Conservation (phyloP, 2,113 vertebrate genomes). For the crab-eating macaque (Macaca fascicularis) region DNA sequence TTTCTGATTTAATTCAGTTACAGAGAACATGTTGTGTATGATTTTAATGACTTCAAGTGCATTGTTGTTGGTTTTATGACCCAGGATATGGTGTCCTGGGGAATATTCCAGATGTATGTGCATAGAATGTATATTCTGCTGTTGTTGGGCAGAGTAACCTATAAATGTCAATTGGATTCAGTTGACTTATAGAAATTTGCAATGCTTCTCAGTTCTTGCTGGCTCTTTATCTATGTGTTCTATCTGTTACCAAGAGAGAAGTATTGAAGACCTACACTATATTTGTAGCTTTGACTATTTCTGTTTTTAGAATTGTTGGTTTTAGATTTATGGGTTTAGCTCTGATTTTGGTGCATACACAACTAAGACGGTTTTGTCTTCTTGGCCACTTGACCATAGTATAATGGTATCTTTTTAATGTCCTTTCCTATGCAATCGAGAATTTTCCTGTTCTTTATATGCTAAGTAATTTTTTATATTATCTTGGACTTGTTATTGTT, state of each 20-base stretch:
- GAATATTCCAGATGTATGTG: background rate
- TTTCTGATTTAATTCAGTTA: slow-evolving; percentile 10
- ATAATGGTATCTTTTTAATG: background rate
- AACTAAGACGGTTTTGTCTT: background rate
- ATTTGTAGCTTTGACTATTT: background rate
- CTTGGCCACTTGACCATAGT: background rate
- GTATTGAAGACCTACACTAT: background rate
- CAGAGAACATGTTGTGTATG: background rate
- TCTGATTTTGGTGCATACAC: background rate
- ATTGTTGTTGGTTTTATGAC: slow-evolving; percentile 18
- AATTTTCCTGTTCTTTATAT: background rate
- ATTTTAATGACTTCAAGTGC: background rate
- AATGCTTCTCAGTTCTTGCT: background rate
- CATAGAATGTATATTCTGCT: background rate
- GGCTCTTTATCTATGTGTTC: background rate
- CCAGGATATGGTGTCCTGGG: background rate
- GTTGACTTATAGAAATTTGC: background rate
- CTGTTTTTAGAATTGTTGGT: background rate
- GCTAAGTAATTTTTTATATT: background rate
- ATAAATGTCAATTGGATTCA: background rate
- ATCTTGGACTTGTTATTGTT: background rate
- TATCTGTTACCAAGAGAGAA: background rate
- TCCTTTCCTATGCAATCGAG: background rate
- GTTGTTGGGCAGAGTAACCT: background rate
- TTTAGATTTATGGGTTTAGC: background rate